These are phyloP conservation scores for Tinea semifulvella DNA, from an alignment of 2,888 invertebrate genomes.

Conservation along the genomic window DNA sequence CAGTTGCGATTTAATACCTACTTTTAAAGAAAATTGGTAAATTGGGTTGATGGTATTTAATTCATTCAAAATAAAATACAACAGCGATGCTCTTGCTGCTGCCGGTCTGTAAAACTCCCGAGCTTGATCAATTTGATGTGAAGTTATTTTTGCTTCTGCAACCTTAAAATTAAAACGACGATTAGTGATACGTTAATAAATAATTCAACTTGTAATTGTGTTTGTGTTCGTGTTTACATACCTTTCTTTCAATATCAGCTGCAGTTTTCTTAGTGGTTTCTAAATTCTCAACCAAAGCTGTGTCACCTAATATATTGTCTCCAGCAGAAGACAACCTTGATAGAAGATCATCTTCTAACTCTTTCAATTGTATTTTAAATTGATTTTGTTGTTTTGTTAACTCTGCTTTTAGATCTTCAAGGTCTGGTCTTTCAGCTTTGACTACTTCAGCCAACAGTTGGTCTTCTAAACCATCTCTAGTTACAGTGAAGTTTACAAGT, in stretches of 20 bases:
- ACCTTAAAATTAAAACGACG: conserved; percentile 61
- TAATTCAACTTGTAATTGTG: neutral
- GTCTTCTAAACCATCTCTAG: conserved; percentile 94
- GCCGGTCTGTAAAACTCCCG: conserved; percentile 90
- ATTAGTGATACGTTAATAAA: neutral
- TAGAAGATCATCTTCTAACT: conserved; percentile 91
- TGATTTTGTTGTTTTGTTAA: conserved; percentile 96
- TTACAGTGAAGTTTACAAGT: conserved; percentile 96
- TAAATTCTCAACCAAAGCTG: conserved; percentile 93
- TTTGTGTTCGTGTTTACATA: conserved; percentile 26
- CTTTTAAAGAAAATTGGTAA: conserved; percentile 96
- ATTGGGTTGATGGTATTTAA: conserved; percentile 96
- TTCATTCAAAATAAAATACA: conserved; percentile 96
- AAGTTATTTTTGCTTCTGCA: conserved; percentile 90
- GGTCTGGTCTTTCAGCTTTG: conserved; percentile 94
- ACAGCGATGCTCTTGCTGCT: conserved; percentile 89
- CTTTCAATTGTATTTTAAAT: conserved; percentile 94
- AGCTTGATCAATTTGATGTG: conserved; percentile 91
- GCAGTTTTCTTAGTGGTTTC: conserved; percentile 96
- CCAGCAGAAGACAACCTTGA: conserved; percentile 91
- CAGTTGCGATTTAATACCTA: conserved; percentile 28
- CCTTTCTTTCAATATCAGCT: conserved; percentile 93
- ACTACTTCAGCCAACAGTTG: conserved; percentile 96
- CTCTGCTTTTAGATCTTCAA: conserved; percentile 94
- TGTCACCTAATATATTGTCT: conserved; percentile 93